phyloP scores from a whole-genome alignment of 2,888 invertebrate species.

The Trissonchulus sp. region DNA sequence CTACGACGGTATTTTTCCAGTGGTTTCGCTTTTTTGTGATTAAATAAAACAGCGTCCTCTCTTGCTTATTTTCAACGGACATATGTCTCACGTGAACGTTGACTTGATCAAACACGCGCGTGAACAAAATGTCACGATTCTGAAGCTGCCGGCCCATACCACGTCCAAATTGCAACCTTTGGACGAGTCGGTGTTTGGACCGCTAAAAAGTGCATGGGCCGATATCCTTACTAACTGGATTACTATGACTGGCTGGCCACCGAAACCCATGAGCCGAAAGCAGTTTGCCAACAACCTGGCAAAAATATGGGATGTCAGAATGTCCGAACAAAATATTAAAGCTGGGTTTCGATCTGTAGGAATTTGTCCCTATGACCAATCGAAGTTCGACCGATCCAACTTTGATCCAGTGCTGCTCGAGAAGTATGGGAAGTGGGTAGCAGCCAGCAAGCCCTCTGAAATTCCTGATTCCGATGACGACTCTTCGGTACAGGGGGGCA shows the following conservation, averaged over 20 bases:
- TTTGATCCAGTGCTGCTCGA: background rate
- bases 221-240: background rate
- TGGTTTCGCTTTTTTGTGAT: background rate
- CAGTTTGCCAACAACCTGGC: background rate
- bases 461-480: background rate
- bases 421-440: background rate
- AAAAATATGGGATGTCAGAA: background rate
- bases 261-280: slow-evolving; percentile 1
- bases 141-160: slow-evolving; percentile 1
- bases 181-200: background rate
- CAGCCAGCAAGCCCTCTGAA: background rate
- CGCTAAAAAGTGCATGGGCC: background rate
- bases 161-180: slow-evolving; percentile 6
- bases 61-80: background rate
- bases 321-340: background rate
- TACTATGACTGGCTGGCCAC: background rate
- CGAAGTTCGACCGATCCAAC: background rate
- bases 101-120: background rate
- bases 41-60: background rate
- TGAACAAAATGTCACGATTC: background rate
- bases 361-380: background rate
- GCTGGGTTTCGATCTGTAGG: background rate
- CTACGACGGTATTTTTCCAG: background rate
- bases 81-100: background rate
- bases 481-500: too few relatives aligned